A percentile compares a stretch with the other conserved stretches of the same genome.
phyloP scores from a whole-genome alignment of 2,797 vertebrate genomes.

The Eulemur coronatus region DNA sequence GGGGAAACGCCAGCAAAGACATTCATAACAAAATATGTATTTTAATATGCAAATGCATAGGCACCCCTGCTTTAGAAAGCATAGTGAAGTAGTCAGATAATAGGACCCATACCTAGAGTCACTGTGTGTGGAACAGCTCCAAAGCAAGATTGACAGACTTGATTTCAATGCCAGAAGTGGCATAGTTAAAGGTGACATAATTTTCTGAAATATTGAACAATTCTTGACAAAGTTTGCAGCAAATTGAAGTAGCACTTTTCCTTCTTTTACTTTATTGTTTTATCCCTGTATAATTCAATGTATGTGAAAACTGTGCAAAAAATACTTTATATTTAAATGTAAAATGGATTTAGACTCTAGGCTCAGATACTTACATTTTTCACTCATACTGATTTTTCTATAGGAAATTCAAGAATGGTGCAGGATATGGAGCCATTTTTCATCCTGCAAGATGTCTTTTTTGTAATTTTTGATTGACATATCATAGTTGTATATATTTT shows the following conservation, averaged over 20 bases:
- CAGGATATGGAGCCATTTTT: background rate
- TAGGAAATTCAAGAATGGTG: background rate
- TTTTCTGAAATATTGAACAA: background rate
- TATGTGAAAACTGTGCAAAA: background rate
- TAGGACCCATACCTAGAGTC: background rate
- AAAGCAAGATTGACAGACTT: background rate
- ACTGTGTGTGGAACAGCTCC: background rate
- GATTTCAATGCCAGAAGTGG: background rate
- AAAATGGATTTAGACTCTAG: background rate
- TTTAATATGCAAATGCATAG: background rate
- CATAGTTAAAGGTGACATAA: background rate
- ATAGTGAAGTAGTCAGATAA: background rate
- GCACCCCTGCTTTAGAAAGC: background rate
- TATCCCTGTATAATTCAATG: background rate
- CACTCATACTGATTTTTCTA: background rate
- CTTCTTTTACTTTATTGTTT: background rate
- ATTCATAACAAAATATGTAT: background rate
- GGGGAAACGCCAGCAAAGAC: background rate
- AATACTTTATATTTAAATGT: background rate
- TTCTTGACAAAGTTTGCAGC: background rate
- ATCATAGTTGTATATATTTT: background rate
- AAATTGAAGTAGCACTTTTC: background rate
- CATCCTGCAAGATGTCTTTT: background rate
- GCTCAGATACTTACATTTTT: background rate
- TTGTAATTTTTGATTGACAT: background rate